Conservation (phyloP, 2,797 vertebrate species). For the Ptychadena robeensis region DNA sequence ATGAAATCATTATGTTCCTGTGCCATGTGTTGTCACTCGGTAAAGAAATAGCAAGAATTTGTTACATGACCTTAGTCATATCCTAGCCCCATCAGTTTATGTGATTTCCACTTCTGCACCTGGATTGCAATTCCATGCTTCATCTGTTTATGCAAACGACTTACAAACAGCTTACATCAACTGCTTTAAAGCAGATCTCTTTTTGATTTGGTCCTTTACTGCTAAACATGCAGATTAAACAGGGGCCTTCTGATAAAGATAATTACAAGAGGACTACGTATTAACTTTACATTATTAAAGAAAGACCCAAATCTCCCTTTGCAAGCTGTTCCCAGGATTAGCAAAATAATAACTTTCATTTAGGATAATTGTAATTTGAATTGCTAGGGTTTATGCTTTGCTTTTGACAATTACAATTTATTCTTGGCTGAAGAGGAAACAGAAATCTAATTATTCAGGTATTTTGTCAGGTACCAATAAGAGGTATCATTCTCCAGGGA, state of each 20-base stretch:
- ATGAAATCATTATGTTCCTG: constrained; percentile 42
- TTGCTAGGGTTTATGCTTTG: constrained; percentile 63
- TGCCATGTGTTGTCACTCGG: constrained; percentile 52
- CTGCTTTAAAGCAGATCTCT: constrained; percentile 61
- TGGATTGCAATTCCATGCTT: constrained; percentile 68
- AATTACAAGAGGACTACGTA: constrained; percentile 78
- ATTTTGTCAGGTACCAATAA: constrained; percentile 51
- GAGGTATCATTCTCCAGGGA: constrained; percentile 39
- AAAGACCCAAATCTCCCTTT: constrained; percentile 78
- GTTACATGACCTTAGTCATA: constrained; percentile 43
- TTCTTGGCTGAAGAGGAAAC: constrained; percentile 46
- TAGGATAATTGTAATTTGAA: constrained; percentile 75
- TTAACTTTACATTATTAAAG: constrained; percentile 81
- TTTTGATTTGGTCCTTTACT: constrained; percentile 67
- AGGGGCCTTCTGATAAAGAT: constrained; percentile 78
- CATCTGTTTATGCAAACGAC: constrained; percentile 74
- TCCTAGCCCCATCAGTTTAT: constrained; percentile 42
- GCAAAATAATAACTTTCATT: constrained; percentile 82
- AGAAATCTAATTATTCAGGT: constrained; percentile 60
- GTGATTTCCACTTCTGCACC: constrained; percentile 68
- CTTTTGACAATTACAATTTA: constrained; percentile 63
- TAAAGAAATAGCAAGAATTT: constrained; percentile 48
- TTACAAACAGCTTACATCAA: constrained; percentile 71
- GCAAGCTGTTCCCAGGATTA: constrained; percentile 81
- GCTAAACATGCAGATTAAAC: constrained; percentile 75